Evolutionary conservation across 2,888 invertebrate genomes (phyloP).

Genomic region (Eudasyphora cyanicolor): DNA sequence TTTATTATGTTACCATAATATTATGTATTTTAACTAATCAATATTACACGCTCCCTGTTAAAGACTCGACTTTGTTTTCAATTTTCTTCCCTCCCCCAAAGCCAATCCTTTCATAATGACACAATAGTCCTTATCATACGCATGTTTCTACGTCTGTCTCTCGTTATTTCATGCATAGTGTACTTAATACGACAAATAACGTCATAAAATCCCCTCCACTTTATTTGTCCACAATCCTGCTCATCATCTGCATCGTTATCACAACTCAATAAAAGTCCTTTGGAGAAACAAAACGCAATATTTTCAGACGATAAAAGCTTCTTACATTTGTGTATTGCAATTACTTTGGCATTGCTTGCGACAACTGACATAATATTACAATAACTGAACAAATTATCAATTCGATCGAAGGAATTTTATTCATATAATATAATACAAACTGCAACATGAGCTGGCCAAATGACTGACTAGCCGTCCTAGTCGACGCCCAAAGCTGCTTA

Average conservation of each 20-base stretch:
- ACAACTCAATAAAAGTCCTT: neutral
- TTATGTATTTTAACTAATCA: no score
- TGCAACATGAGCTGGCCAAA: neutral
- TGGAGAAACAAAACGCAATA: neutral
- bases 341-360: no score
- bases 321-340: no score
- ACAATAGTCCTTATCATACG: no score
- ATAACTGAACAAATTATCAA: neutral
- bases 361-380: slow-evolving; percentile 8
- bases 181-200: neutral
- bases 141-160: neutral
- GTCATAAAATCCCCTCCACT: neutral
- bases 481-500: no score
- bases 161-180: neutral
- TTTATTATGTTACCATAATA: no score
- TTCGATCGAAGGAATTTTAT: neutral
- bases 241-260: no score
- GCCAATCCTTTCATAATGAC: no score
- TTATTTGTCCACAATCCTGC: no score
- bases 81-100: no score
- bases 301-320: neutral
- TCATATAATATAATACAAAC: neutral
- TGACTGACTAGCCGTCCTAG: no score
- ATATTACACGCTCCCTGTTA: no score
- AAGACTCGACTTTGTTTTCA: neutral